Percentiles rank a stretch among this genome's conserved stretches.
These are phyloP conservation scores for Eolophus roseicapilla DNA, from an alignment of 2,113 vertebrate genomes.

Conservation along the genomic window DNA sequence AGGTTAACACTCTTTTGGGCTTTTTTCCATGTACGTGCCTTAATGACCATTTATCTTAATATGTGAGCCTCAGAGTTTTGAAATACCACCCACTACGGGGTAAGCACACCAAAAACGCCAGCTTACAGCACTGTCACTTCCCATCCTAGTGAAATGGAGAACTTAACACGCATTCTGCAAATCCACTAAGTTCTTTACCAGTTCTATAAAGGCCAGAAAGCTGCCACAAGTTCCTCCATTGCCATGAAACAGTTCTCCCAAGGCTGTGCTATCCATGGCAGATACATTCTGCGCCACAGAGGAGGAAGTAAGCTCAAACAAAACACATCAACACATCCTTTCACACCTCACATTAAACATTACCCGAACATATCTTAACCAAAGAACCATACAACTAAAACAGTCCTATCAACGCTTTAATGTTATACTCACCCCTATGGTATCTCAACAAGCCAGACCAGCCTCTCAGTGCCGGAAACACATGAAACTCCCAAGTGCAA, in stretches of 20 bases:
- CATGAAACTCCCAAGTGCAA: fast-evolving
- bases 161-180: background rate
- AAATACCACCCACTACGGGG: background rate
- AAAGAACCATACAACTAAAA: background rate
- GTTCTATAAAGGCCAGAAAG: background rate
- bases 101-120: background rate
- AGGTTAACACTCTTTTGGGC: background rate
- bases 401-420: background rate
- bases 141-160: background rate
- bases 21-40: background rate
- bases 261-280: fast-evolving
- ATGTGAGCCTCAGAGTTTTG: background rate
- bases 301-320: background rate
- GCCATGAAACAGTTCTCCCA: background rate
- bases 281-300: fast-evolving
- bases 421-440: background rate
- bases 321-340: background rate
- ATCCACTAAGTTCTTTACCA: background rate
- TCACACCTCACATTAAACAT: background rate
- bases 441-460: background rate
- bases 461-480: background rate
- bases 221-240: background rate
- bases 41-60: background rate
- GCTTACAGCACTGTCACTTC: background rate
- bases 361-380: background rate